These are phyloP conservation scores for Xenopus borealis DNA, from an alignment of 2,113 vertebrate genomes.

Conservation along the genomic window DNA sequence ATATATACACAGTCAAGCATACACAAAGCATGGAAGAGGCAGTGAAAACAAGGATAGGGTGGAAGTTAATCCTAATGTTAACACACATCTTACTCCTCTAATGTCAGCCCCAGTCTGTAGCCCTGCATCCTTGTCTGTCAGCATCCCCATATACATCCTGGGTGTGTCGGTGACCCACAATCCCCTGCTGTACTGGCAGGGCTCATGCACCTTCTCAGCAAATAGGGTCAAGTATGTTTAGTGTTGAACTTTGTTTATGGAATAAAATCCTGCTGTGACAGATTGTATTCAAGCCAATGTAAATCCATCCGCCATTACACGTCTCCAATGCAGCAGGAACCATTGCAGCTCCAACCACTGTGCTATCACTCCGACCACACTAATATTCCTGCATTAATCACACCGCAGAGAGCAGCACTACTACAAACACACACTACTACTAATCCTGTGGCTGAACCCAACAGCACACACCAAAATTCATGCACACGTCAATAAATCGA, in stretches of 20 bases:
- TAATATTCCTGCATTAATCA: too few relatives aligned
- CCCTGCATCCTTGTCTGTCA: neutral
- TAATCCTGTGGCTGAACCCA: too few relatives aligned
- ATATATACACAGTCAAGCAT: neutral
- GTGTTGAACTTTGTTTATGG: slow-evolving; percentile 39
- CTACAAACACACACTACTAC: too few relatives aligned
- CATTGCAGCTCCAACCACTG: neutral
- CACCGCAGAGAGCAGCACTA: too few relatives aligned
- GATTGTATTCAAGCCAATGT: slow-evolving; percentile 36
- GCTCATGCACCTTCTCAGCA: slow-evolving; percentile 27
- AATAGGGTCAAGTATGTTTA: slow-evolving; percentile 43
- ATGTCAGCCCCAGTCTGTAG: slow-evolving; percentile 13
- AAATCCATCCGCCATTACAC: slow-evolving; percentile 1
- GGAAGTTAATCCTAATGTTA: slow-evolving; percentile 19
- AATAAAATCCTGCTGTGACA: slow-evolving; percentile 41
- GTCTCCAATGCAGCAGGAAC: slow-evolving; percentile 5
- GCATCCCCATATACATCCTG: neutral
- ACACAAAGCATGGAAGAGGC: neutral
- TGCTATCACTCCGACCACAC: too few relatives aligned
- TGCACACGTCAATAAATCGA: too few relatives aligned
- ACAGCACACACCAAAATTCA: too few relatives aligned
- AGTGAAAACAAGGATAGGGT: neutral
- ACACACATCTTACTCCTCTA: slow-evolving; percentile 3
- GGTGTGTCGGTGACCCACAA: slow-evolving; percentile 15
- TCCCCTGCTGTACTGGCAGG: slow-evolving; percentile 20